Evolutionary conservation across 2,113 vertebrate genomes (phyloP).

Genomic region (Pipra filicauda): DNA sequence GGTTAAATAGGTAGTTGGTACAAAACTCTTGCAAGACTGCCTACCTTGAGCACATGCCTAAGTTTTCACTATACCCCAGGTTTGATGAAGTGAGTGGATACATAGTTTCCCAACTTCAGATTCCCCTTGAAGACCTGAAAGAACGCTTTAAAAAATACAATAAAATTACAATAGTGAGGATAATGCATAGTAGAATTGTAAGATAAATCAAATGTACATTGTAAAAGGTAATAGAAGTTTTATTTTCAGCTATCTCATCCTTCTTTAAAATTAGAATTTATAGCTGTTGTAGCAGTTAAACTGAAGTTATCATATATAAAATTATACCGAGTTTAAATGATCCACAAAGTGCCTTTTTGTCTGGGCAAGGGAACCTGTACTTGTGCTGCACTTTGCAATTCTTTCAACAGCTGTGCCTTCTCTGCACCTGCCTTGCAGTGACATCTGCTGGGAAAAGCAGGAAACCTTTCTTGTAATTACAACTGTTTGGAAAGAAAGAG

Average conservation of each 20-base stretch:
- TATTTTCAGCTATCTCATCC: background rate
- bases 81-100: background rate
- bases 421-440: background rate
- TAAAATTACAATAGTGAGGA: background rate
- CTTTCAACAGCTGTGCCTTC: background rate
- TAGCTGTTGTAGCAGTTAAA: background rate
- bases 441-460: slow-evolving; percentile 35
- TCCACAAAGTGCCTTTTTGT: background rate
- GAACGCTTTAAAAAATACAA: background rate
- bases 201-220: background rate
- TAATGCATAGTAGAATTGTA: background rate
- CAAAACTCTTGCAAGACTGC: background rate
- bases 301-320: background rate
- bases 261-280: background rate
- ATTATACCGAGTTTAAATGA: background rate
- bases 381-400: background rate
- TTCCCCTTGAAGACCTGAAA: background rate
- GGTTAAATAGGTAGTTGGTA: background rate
- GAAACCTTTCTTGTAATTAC: background rate
- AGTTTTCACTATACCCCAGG: background rate
- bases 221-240: background rate
- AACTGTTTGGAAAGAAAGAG: background rate
- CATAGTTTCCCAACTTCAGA: background rate
- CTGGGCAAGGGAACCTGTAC: background rate
- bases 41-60: background rate